Base-by-base conservation (phyloP, 2,888 invertebrate species). In the Sycophila texana region DNA sequence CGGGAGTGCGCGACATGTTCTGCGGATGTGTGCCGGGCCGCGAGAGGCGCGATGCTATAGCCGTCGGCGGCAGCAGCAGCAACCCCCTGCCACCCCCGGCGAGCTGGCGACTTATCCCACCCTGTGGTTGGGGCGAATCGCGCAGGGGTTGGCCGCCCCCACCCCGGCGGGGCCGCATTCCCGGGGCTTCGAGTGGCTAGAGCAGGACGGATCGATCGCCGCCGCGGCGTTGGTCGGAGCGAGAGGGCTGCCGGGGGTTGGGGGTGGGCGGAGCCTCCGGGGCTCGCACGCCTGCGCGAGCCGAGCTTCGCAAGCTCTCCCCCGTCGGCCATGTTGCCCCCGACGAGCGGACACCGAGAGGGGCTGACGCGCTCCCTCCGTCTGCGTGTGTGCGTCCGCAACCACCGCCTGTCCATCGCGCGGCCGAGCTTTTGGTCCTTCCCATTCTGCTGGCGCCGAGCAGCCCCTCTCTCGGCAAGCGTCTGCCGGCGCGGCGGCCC, bases 1-100 rank as follows among this genome's bases (percentile, higher is more conserved):
- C 81, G 84, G 82, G 86, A 87, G 84, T 85, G 86, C 85, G 85
- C 87, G 86, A 85, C 86, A 86, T 86, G 85, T 86, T 86, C 86
- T 87, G 87, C 85, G 82, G 86, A 85, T 85, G 84, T 84, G 83
- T 84, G 85, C 84, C 82, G 82, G 71, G 79, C 79, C 81, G 79
- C 76, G 39, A 10, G 39, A 39, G 7, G 10, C 39, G 39, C 39
- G 39, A 39, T 5, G 39, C 1, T 39, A 39, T 39, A 39, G 39
- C 10, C 39, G 39, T 7, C 39, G 39, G 39, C 10, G 39, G 39
- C 39, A 7, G 39, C 39, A 7, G 39, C 39, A 10, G 39, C 39
- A 39, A 39, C 39, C 39, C 39, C 39, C 39, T 20, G 22, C 57
- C n/a, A 30, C 47, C 72, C 18, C 51, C 14, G 58, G 57, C 18